These are phyloP conservation scores for Lepidocolaptes lacrymiger DNA, from an alignment of 2,797 vertebrate species.

Conservation along the genomic window DNA sequence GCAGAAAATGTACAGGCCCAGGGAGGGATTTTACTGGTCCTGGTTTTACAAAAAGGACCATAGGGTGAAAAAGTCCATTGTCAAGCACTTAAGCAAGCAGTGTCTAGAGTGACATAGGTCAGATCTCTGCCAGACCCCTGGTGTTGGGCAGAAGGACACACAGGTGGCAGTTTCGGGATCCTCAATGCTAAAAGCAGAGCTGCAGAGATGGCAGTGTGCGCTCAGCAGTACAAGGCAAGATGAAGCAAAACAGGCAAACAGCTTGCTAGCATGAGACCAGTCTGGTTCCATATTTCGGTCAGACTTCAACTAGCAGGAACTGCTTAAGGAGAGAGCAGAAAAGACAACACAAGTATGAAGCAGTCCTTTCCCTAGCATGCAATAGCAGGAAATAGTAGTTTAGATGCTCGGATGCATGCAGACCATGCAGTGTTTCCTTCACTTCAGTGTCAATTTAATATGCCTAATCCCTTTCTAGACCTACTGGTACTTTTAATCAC, in stretches of 20 bases:
- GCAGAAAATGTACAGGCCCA: not conserved
- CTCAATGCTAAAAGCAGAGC: not conserved
- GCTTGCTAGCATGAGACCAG: not conserved
- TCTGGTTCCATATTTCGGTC: not conserved
- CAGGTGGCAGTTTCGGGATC: accelerated
- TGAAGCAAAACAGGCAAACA: not conserved
- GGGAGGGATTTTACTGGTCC: not conserved
- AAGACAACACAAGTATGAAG: not conserved
- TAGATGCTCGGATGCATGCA: not conserved
- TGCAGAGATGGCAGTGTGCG: not conserved
- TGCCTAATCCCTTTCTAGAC: not conserved
- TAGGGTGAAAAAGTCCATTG: not conserved
- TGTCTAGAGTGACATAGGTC: accelerated
- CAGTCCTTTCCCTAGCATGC: not conserved
- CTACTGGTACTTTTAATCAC: not conserved
- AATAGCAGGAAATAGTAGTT: not conserved
- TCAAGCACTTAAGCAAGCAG: not conserved
- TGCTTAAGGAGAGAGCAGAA: not conserved
- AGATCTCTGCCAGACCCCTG: not conserved
- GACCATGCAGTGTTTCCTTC: not conserved
- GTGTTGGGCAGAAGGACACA: not conserved
- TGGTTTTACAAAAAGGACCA: not conserved
- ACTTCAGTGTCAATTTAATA: not conserved
- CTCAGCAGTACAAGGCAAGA: not conserved
- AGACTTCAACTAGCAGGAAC: not conserved